Base-by-base conservation (phyloP, 2,888 invertebrate genomes). In the Cremastinae sp. region DNA sequence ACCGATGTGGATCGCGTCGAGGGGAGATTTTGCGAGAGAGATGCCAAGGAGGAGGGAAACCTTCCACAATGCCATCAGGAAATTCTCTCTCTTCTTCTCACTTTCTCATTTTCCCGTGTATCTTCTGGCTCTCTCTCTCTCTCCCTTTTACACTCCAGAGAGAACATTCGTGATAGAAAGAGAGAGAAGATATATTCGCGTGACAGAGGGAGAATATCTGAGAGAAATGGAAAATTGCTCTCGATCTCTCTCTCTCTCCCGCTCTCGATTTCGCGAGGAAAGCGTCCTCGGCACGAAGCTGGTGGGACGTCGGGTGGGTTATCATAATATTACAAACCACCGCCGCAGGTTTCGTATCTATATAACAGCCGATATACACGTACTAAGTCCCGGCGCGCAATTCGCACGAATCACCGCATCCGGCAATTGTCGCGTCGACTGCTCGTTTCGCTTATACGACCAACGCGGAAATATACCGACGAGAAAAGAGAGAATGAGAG, bases 261-360 rank as follows among this genome's bases (percentile, higher is more conserved):
- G 2, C 28, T 28, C 28, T 28, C 28, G 28, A 3, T 28, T 28
- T 28, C 28, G 2, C 28, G 5, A 28, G 28, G 56, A 65, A 35
- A 18, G n/a, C 37, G 62, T 47, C 68, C 51, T 61, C 58, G 75
- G 80, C 79, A 78, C 75, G 69, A 78, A 73, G 78, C 58, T 74
- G 78, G 82, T 75, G 78, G 80, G 80, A 80, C 74, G 69, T 68
- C 80, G 84, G 84, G 85, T 83, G 85, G 87, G 89, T 88, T 89
- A 89, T 89, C 88, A 89, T 89, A 89, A 89, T 88, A 89, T 89
- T 89, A 89, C 89, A 88, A 89, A 89, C 89, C 89, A 86, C 88
- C 83, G 86, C 83, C 81, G 82, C 86, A 87, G 86, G 85, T 83
- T 28, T 86, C 84, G 86, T 86, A 86, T 85, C 85, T 66, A 85